Conservation (phyloP, 2,797 vertebrate genomes). For the Sebastes nivosus region DNA sequence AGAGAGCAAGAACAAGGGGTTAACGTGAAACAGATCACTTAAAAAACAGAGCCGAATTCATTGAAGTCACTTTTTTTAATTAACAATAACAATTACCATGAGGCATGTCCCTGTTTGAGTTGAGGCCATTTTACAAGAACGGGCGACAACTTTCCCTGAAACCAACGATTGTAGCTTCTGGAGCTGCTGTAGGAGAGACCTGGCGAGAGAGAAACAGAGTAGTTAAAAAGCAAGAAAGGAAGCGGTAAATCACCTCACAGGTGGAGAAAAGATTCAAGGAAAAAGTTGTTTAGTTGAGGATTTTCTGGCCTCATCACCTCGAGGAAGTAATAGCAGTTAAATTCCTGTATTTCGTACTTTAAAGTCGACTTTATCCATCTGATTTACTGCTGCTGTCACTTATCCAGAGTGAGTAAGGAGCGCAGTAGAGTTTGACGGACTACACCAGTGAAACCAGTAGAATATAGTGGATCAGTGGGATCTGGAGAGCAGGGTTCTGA, state of each 20-base stretch:
- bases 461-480: not conserved
- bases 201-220: slow-evolving; percentile 43
- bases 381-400: not conserved
- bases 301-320: not conserved
- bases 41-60: not conserved
- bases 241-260: not conserved
- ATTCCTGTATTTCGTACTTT: not conserved
- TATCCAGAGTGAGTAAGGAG: not conserved
- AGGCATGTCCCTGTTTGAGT: slow-evolving; percentile 97
- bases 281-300: not conserved
- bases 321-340: not conserved
- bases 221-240: not conserved
- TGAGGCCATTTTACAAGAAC: slow-evolving; percentile 95
- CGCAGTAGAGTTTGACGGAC: not conserved
- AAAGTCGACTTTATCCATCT: not conserved
- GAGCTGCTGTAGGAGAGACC: slow-evolving; percentile 96
- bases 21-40: no score
- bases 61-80: not conserved
- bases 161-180: slow-evolving; percentile 96
- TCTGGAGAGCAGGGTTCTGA: slow-evolving; percentile 79
- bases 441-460: not conserved
- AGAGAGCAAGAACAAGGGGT: not conserved
- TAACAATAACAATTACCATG: slow-evolving; percentile 83
- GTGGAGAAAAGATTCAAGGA: not conserved
- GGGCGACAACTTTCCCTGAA: slow-evolving; percentile 91